phyloP scores from a whole-genome alignment of 2,797 vertebrate genomes.

The Thamnophis elegans region DNA sequence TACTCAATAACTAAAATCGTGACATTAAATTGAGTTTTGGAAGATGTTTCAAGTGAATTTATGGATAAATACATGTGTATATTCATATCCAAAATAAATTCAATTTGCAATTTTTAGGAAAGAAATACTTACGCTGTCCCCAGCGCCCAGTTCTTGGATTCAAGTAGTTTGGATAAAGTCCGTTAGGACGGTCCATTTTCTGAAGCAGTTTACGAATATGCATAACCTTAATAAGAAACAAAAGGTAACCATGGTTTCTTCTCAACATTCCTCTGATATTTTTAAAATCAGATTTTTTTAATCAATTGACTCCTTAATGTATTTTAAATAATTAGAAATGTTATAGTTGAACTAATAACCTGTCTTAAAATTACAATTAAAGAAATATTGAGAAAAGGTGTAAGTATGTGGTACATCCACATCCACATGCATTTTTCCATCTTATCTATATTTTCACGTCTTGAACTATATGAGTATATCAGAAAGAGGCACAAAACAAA shows the following conservation, averaged over 20 bases:
- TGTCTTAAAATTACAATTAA: neutral
- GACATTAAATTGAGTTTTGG: neutral
- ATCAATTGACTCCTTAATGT: neutral
- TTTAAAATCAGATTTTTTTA: neutral
- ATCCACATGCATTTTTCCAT: neutral
- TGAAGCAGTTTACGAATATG: conserved; percentile 96
- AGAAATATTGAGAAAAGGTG: neutral
- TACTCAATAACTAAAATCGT: neutral
- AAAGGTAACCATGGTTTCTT: conserved; percentile 41
- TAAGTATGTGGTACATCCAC: neutral
- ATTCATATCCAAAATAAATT: neutral
- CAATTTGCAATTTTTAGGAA: conserved; percentile 29
- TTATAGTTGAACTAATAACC: neutral
- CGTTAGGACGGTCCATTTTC: conserved; percentile 98
- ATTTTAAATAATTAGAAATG: neutral
- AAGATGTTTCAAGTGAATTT: neutral
- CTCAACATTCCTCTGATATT: neutral
- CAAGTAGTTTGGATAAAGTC: conserved; percentile 98
- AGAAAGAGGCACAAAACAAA: conserved; percentile 57
- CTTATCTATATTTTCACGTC: conserved; percentile 3
- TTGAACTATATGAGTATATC: neutral
- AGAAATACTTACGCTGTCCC: conserved; percentile 93
- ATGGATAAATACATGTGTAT: neutral
- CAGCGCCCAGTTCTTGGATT: conserved; percentile 97
- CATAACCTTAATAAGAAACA: conserved; percentile 86